Evolutionary conservation across 2,113 vertebrate genomes (phyloP), one percentile per base, ranked within the genome.

Genomic region (Stomatorhinus ivindoensis): DNA sequence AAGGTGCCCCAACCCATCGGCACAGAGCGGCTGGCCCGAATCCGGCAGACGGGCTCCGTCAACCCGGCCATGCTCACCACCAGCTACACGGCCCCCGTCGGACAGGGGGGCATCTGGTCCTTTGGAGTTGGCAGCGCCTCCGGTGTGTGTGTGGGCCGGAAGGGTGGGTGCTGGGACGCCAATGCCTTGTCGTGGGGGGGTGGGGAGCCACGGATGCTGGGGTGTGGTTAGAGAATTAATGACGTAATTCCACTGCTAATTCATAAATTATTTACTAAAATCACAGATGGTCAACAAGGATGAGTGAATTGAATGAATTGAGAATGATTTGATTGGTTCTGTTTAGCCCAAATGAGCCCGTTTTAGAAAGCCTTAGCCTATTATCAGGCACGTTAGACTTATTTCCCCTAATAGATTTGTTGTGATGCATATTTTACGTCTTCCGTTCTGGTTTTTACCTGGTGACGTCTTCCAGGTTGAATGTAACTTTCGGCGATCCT

Each of bases 81-180:
- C 95, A 98, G 97, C 95, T 99, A 99, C 94, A 97, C 98, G 0
- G 97, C 98, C 47, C 97, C 98, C 0, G 98, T 99, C 9, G 98
- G 98, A 84, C 98, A 99, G 90, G 97, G 98, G 80, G 98, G 98
- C 90, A 99, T 99, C 92, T 99, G 98, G 98, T 99, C 98, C 42
- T 99, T 99, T 21, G 98, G 98, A 1, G 98, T 99, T 4, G 98
- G 98, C 90, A 98, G 96, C 55, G 96, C 97, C 80, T 97, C 98
- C 51, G 98, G 98, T 99, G 90, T 91, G 95, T 73, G 58, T 9
- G 3, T 48, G 15, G 24, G 3, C 0, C 48, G 53, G 24, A 47
- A 82, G 42, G 69, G 19, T 65, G 87, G 82, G 82, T 44, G 86
- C 55, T 46, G 8, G 17, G 19, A 51, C 51, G 76, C 39, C 50